Conservation (phyloP, 1,140 invertebrate species). For the Drosophila nasuta region DNA sequence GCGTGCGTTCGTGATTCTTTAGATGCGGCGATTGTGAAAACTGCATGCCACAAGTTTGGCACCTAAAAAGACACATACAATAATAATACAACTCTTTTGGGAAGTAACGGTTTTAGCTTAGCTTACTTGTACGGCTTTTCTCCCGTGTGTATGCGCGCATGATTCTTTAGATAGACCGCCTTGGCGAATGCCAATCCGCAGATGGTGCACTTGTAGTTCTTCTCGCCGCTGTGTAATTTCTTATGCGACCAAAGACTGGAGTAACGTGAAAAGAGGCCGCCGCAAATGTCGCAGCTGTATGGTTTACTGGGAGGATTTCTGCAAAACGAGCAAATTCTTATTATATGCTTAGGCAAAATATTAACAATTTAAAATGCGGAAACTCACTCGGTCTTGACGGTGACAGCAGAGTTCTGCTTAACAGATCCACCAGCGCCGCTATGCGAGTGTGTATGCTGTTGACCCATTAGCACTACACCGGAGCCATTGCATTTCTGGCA, state of each 20-base stretch:
- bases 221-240: constrained; percentile 93
- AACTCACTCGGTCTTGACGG: constrained; percentile 80
- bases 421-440: constrained; percentile 53
- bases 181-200: constrained; percentile 97
- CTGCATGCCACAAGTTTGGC: constrained; percentile 94
- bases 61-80: constrained; percentile 84
- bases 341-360: too few species aligned
- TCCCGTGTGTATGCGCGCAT: constrained; percentile 92
- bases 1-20: constrained; percentile 96
- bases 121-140: constrained; percentile 93
- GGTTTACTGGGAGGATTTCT: constrained; percentile 87
- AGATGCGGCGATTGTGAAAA: constrained; percentile 95
- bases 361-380: background rate
- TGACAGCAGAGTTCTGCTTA: constrained; percentile 60
- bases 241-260: constrained; percentile 94
- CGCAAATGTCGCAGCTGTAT: constrained; percentile 94
- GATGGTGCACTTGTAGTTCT: constrained; percentile 96
- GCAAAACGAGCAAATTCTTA: constrained; percentile 9
- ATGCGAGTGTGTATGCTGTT: constrained; percentile 54
- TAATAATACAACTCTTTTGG: background rate
- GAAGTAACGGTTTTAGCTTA: background rate
- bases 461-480: constrained; percentile 92
- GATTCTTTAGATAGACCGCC: constrained; percentile 96
- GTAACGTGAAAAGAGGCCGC: constrained; percentile 92
- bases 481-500: constrained; percentile 95